Base-by-base conservation (phyloP, 1,140 invertebrate genomes). In the Cotesia vestalis region DNA sequence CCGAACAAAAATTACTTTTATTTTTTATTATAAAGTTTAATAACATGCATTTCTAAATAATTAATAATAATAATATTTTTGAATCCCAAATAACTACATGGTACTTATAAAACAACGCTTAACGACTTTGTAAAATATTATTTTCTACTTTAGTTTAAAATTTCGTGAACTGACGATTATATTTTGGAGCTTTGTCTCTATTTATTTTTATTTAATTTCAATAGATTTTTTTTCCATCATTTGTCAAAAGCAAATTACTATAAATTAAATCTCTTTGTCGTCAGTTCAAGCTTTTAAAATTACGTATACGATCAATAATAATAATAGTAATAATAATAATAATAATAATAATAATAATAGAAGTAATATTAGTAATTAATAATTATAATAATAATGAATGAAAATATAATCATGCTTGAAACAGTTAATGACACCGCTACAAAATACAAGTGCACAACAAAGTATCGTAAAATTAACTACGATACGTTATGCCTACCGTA, bases 361-460 rank as follows among this genome's bases (percentile, higher is more conserved):
- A 9, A 46, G 2, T 46, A 46, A 46, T 46, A 60, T 46, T 17
- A 38, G 46, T 55, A 35, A 69, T 52, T 69, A 67, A 57, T 69
- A 57, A 72, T 75, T 2, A 46, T 46, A 46, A 46, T 35, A 68
- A 61, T 73, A 73, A 73, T 68, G 52, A 73, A 67, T 72, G 55
- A n/a, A 53, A 51, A 55, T 66, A 72, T 60, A 63, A 57, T 34
- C 66, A 67, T 67, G 66, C 66, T 59, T 57, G 35, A 77, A 75
- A 79, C 77, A 72, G 69, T 77, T 78, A 78, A 78, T 75, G 77
- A 79, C 73, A 78, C 75, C 69, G 76, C 75, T 79, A 77, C 78
- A 14, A 17, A 79, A 79, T 73, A 76, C 78, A 79, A 73, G 77
- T 79, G 78, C 78, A 79, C 76, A 79, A 76, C 74, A 63, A 77